Base-by-base conservation (phyloP, 2,113 vertebrate genomes). In the Mola mola region DNA sequence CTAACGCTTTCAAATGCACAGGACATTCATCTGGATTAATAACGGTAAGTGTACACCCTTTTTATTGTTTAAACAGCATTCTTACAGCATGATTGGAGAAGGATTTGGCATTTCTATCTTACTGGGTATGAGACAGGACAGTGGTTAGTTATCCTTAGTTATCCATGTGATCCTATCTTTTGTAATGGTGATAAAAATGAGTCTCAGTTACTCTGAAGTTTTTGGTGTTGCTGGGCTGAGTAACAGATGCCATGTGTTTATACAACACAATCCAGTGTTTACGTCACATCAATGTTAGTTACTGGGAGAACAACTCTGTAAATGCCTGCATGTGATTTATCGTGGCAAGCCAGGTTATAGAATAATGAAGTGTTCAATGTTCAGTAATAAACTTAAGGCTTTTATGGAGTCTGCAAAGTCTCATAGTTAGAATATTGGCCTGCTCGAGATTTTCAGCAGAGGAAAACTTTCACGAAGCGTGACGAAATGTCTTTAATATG, bases 11-110 rank as follows among this genome's bases (percentile, higher is more conserved):
- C 53, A 60, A 20, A 74, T 6, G 53, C 21, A 53, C 8, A 3
- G 61, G 62, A 78, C 72, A 52, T 31, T 36, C 4, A 38, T 64
- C 70, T 62, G 73, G 53, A 71, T 37, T 38, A 52, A 50, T 24
- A 55, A 74, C 28, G 67, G 81, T 84, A 76, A 80, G 73, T 78
- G 38, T 2, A 65, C 44, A 76, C 42, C 20, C 34, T 58, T 72
- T 72, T 67, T 20, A 78, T 62, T 55, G 24, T 13, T 43, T 65
- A 5, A 48, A 6, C 4, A 1, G 9, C 21, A 41, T 58, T 79
- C 28, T 47, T 66, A 8, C 13, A 10, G 15, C n/a, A 28, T 72
- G 59, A 53, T 70, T 60, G 60, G 19, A 29, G 29, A 1, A 26
- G 47, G 10, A 72, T 70, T 13, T 55, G 11, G 72, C 66, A 48